Evolutionary conservation across 2,888 invertebrate genomes (phyloP).

Genomic region (Cybosia mesomella): DNA sequence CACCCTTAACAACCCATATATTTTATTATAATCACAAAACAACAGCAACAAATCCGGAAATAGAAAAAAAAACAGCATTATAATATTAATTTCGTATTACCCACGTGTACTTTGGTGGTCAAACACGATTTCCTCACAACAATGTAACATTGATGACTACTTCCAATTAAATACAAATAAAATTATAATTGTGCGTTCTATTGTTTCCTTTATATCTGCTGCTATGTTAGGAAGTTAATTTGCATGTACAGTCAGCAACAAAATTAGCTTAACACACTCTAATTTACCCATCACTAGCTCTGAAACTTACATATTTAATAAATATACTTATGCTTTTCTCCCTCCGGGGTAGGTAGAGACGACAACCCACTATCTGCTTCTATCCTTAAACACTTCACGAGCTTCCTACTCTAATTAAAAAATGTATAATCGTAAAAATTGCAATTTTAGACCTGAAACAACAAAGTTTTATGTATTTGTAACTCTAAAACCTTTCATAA

Average conservation of each 20-base stretch:
- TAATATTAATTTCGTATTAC: conserved; percentile 8
- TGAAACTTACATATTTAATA: no score
- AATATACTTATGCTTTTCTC: no score
- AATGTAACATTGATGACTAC: conserved; percentile 29
- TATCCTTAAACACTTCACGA: no score
- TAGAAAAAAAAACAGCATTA: conserved; percentile 20
- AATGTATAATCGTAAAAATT: no score
- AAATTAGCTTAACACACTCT: not conserved
- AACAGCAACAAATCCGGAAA: conserved; percentile 13
- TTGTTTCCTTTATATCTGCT: conserved; percentile 11
- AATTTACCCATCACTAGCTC: no score
- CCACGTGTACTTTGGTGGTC: conserved; percentile 41
- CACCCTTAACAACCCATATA: not conserved
- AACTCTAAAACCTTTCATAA: no score
- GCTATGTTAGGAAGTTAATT: conserved; percentile 38
- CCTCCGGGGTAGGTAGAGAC: no score
- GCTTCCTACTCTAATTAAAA: no score
- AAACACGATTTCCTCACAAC: conserved; percentile 46
- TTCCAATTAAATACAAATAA: conserved; percentile 27
- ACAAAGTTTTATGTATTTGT: no score
- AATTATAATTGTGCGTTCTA: conserved; percentile 16
- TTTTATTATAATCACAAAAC: not conserved
- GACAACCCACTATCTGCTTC: no score
- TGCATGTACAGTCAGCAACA: not conserved
- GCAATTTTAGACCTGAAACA: no score